Evolutionary conservation across 2,113 vertebrate species (phyloP), one percentile per base, ranked within the genome.

Genomic region (Charadrius vociferus): DNA sequence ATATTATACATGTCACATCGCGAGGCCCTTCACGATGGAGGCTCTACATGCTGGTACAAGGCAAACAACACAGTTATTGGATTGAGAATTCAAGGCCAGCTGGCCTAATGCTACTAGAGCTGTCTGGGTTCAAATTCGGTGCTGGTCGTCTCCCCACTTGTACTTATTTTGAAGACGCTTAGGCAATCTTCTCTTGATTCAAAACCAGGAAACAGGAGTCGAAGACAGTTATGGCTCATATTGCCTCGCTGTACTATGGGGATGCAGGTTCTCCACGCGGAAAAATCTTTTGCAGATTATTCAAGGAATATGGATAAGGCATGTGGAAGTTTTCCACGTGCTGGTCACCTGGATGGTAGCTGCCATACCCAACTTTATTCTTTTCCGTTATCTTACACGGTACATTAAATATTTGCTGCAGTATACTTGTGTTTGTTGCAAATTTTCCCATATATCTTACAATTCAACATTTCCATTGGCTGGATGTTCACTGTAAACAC

Each of bases 401-500:
- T 43, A 36, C 4, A 7, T 80, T 73, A 66, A 93, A 82, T 65
- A 43, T 39, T 55, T 80, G 65, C 49, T 89, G 78, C 24, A 41
- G 20, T 56, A 16, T 45, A 26, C 81, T 81, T 91, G 49, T 14
- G 6, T 45, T 79, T 83, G 36, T 59, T 84, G 30, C n/a, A 70
- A 45, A 70, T 87, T 80, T 89, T 50, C 23, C n/a, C 32, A 37
- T 6, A 21, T 59, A 71, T 73, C 62, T 94, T 53, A 36, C 9
- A 86, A n/a, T 50, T 50, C 34, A 56, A 37, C 21, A 9, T 84
- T 96, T 97, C 83, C 86, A 93, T 92, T 82, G 94, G 83, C 65
- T 97, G 93, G 77, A 43, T 93, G 83, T 53, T 86, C 53, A 30
- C 66, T 77, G 95, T 95, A 97, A 97, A 97, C 97, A 97, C 94